Percentiles rank a stretch among this genome's conserved stretches.
Evolutionary conservation across 2,797 vertebrate genomes (phyloP).

Genomic region (Sebastes taczanowskii): DNA sequence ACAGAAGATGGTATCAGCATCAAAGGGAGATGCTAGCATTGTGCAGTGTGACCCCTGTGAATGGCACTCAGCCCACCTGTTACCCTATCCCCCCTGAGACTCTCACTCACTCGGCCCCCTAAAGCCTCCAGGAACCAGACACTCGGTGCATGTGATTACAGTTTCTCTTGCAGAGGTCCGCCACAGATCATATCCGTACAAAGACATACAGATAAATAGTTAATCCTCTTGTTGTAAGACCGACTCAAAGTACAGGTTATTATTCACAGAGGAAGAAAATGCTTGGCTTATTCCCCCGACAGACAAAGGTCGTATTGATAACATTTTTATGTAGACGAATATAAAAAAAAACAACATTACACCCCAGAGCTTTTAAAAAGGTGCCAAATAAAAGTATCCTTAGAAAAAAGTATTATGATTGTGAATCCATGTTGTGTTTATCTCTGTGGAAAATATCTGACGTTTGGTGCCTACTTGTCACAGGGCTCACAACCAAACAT

Average conservation of each 20-base stretch:
- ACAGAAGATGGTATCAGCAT: slow-evolving; percentile 77
- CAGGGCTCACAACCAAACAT: no score
- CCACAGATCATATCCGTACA: slow-evolving; percentile 24
- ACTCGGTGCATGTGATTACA: slow-evolving; percentile 42
- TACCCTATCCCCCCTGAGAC: slow-evolving; percentile 73
- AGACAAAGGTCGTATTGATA: background rate
- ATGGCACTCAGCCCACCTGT: slow-evolving; percentile 76
- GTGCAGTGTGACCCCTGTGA: slow-evolving; percentile 66
- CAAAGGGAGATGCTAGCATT: slow-evolving; percentile 73
- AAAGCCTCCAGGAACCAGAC: slow-evolving; percentile 66
- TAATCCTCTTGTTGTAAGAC: slow-evolving; percentile 24
- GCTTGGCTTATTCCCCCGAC: background rate
- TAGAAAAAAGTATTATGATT: no score
- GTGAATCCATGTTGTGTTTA: no score
- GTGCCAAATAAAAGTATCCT: no score
- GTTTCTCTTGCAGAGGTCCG: slow-evolving; percentile 24
- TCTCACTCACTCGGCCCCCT: slow-evolving; percentile 50
- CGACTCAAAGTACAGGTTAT: slow-evolving; percentile 8
- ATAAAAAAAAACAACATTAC: no score
- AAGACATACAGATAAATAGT: slow-evolving; percentile 27
- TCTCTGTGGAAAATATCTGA: no score
- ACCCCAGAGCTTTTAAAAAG: no score
- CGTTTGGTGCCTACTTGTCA: no score
- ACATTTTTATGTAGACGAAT: no score
- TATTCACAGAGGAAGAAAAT: slow-evolving; percentile 18